Evolutionary conservation across 64 coral and sea anemone genomes (phyloP).

Genomic region (Trachythela sp.): DNA sequence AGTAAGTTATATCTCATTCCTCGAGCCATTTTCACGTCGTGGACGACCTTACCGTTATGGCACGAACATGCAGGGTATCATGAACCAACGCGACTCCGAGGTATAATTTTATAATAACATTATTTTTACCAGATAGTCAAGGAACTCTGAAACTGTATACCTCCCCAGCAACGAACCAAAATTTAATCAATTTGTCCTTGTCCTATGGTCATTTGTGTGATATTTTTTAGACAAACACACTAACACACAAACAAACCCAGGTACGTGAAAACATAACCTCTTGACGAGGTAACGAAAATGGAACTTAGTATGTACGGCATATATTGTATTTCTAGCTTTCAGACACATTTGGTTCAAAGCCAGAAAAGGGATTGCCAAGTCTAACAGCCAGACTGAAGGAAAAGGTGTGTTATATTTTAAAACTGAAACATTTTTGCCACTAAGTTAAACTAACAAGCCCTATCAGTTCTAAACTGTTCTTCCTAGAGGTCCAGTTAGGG

Average conservation of each 20-base stretch:
- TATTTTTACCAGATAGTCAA: not conserved
- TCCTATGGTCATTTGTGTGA: too few relatives aligned
- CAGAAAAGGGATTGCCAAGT: constrained; percentile 67
- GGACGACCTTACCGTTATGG: constrained; percentile 63
- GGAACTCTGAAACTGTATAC: too few relatives aligned
- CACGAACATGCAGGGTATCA: constrained; percentile 85
- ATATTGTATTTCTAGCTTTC: constrained; percentile 45
- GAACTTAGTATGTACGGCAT: too few relatives aligned
- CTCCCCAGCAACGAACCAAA: not conserved
- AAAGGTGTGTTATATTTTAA: constrained; percentile 53
- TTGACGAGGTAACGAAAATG: too few relatives aligned
- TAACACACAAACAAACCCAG: too few relatives aligned
- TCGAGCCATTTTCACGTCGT: constrained; percentile 71
- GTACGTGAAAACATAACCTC: too few relatives aligned
- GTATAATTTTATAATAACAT: not conserved
- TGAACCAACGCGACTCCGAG: constrained; percentile 54
- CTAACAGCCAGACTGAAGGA: constrained; percentile 82
- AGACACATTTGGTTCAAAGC: constrained; percentile 72
- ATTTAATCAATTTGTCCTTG: too few relatives aligned
- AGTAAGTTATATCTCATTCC: constrained; percentile 79
- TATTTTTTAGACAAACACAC: too few relatives aligned
- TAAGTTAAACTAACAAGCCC: too few relatives aligned
- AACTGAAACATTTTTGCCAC: not conserved
- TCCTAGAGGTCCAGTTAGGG: too few relatives aligned
- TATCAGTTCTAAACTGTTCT: too few relatives aligned